Evolutionary conservation across 2,888 invertebrate genomes (phyloP), one percentile per base, ranked within the genome.

Genomic region (Glomeris marginata): DNA sequence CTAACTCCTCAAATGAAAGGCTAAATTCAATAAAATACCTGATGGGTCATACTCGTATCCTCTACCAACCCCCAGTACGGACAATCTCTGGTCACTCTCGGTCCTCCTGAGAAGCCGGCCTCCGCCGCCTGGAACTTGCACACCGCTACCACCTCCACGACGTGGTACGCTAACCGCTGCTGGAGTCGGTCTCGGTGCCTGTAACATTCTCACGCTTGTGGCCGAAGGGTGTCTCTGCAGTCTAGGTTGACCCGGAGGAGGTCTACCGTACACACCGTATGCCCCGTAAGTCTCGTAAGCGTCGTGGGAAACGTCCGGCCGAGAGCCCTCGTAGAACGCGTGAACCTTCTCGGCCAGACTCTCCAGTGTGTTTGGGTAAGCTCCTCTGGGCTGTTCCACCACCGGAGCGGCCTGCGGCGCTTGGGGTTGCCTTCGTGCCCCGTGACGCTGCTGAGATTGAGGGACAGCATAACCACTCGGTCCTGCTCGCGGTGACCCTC

Each of bases 271-370:
- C 28, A 43, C 33, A 34, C 48, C 45, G 41, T 43, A 35, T 16
- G 52, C 42, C 15, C 15, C 50, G 28, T 28, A 28, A 28, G 28
- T 28, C 28, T 28, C 28, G 28, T 28, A 28, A 37, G 28, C 28
- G 21, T n/a, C 35, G 36, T 18, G 21, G 16, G 13, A 33, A 56
- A 49, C 60, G 47, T 28, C 28, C 20, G 59, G 58, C 28, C 77
- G 76, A n/a, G 56, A 53, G 16, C 49, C 49, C n/a, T 77, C 75
- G 63, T 85, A 84, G 68, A 85, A 87, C 48, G 87, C 81, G 66
- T 90, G 90, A 50, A 90, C 88, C 70, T 88, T 88, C 66, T 91
- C 90, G 4, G 90, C 88, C 49, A 91, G 74, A 61, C 87, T 88
- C 65, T 90, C 90, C 57, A 90, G 68, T 1, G 90, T 90, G 65